A percentile compares a stretch with the other conserved stretches of the same genome.
phyloP scores from a whole-genome alignment of 2,888 invertebrate genomes.

The Agonopterix alstromeriana region DNA sequence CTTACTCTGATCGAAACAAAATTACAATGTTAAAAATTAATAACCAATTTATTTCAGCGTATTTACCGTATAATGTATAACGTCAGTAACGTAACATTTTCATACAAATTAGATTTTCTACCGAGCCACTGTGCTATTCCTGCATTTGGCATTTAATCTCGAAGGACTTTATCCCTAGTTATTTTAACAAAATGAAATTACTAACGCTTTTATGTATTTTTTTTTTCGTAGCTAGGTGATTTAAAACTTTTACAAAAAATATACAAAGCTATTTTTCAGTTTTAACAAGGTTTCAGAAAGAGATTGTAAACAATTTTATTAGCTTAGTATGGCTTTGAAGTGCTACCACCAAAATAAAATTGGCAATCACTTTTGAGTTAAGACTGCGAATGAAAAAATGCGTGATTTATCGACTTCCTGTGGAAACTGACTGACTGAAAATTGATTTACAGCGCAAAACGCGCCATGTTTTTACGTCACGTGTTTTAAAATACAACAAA shows the following conservation, averaged over 20 bases:
- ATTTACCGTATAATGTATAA: background rate
- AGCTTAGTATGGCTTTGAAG: too few species aligned
- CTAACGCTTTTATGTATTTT: too few species aligned
- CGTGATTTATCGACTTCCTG: conserved; percentile 23
- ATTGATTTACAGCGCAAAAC: conserved; percentile 32
- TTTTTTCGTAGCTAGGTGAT: too few species aligned
- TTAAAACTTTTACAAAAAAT: too few species aligned
- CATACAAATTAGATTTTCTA: conserved; percentile 7
- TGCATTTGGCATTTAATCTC: conserved; percentile 4
- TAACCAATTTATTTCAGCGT: too few species aligned
- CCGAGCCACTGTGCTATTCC: conserved; percentile 2
- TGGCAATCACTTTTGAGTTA: conserved; percentile 13
- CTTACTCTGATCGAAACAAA: conserved; percentile 38
- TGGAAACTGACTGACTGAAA: conserved; percentile 28
- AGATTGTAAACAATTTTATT: too few species aligned
- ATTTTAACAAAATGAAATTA: too few species aligned
- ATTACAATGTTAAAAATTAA: background rate
- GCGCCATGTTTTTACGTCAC: conserved; percentile 12
- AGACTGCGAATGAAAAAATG: conserved; percentile 15
- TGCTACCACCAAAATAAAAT: background rate
- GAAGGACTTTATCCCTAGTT: too few species aligned
- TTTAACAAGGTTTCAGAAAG: too few species aligned
- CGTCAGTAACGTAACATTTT: background rate
- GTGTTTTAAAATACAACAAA: too few species aligned
- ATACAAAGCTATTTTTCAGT: too few species aligned